phyloP scores from a whole-genome alignment of 2,888 invertebrate species.

The Romanomermis culicivorax region DNA sequence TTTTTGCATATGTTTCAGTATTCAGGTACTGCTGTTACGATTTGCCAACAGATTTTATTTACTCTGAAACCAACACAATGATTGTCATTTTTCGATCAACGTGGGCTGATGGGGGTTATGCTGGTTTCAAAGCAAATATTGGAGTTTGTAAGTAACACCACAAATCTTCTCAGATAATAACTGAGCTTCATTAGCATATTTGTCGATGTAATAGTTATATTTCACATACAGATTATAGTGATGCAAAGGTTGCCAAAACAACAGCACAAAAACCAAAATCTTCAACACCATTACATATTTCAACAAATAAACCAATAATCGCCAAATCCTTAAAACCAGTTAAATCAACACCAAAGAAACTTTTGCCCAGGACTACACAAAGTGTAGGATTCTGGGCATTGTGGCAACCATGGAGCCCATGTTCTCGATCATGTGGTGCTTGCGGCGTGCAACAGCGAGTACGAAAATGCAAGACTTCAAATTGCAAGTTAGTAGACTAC shows the following conservation, averaged over 20 bases:
- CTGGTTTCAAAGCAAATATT: constrained; percentile 16
- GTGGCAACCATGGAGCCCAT: constrained; percentile 1
- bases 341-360: no score
- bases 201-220: no score
- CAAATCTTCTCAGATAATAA: no score
- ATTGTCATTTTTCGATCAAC: constrained; percentile 46
- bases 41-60: constrained; percentile 59
- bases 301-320: no score
- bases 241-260: no score
- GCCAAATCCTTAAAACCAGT: no score
- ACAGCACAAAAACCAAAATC: no score
- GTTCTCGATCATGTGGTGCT: constrained; percentile 2
- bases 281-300: no score
- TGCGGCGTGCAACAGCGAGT: constrained; percentile 1
- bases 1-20: background rate
- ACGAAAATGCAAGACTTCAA: background rate
- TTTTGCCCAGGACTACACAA: no score
- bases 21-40: constrained; percentile 24
- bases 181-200: no score
- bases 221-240: no score
- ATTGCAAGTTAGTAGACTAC: constrained; percentile 8
- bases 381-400: constrained; percentile 1
- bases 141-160: background rate
- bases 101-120: constrained; percentile 14
- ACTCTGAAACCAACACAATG: constrained; percentile 89